Evolutionary conservation across 2,797 vertebrate genomes (phyloP).

Genomic region (Leptodactylus fallax): DNA sequence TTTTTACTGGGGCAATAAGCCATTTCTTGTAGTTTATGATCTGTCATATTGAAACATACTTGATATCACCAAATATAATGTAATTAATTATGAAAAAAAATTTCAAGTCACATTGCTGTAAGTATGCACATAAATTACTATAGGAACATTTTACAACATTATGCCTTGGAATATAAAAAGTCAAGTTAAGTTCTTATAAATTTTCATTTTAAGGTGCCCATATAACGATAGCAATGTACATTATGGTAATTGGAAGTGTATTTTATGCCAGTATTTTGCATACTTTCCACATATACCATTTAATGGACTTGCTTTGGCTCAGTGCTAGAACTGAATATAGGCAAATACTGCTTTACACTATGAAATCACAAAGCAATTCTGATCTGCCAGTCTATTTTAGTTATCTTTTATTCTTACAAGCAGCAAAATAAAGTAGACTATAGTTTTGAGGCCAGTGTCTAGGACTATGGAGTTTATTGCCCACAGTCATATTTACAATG

Average conservation of each 20-base stretch:
- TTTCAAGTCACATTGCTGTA: not conserved
- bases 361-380: constrained; percentile 31
- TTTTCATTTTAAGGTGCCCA: not conserved
- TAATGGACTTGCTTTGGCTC: constrained; percentile 14
- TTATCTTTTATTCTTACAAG: constrained; percentile 25
- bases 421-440: constrained; percentile 21
- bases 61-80: not conserved
- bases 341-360: not conserved
- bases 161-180: not conserved
- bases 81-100: not conserved
- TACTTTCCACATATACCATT: constrained; percentile 2
- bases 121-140: not conserved
- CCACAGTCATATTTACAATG: not conserved
- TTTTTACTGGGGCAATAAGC: not conserved
- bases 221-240: constrained; percentile 1
- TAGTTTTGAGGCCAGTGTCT: not conserved
- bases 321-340: not conserved
- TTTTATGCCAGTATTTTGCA: not conserved
- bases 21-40: not conserved
- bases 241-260: not conserved
- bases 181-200: not conserved
- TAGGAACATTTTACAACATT: not conserved
- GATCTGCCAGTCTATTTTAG: not conserved
- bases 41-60: not conserved
- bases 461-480: constrained; percentile 3